Evolutionary conservation across 37 sponge, comb jelly and placozoan species (phyloP).

Genomic region (Beroe forskalii): DNA sequence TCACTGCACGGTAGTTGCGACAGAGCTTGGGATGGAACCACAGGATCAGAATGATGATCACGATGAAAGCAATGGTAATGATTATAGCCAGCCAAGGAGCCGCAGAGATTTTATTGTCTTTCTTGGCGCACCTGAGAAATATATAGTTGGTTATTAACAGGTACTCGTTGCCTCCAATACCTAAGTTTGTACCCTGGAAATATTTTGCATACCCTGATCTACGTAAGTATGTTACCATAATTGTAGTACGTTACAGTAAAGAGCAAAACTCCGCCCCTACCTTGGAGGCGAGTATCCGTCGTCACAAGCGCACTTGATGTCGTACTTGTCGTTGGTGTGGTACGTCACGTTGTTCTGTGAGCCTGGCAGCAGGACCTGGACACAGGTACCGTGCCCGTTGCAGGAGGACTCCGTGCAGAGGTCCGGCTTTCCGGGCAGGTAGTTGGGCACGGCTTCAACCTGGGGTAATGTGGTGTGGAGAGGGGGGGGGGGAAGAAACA

Average conservation of each 20-base stretch:
- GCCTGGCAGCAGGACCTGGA: neutral
- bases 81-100: neutral
- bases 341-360: too few relatives aligned
- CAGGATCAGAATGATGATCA: neutral
- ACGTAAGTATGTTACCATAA: too few relatives aligned
- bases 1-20: neutral
- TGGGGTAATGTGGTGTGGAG: too few relatives aligned
- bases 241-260: too few relatives aligned
- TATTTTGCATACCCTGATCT: too few relatives aligned
- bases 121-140: conserved; percentile 28
- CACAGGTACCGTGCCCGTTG: conserved; percentile 2
- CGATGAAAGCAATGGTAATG: neutral
- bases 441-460: neutral
- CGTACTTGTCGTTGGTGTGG: neutral
- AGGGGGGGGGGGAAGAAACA: too few relatives aligned
- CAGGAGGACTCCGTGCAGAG: neutral
- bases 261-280: too few relatives aligned
- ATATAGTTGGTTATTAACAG: too few relatives aligned
- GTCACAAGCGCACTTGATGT: neutral
- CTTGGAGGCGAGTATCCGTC: too few relatives aligned
- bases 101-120: neutral
- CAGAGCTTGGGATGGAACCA: neutral
- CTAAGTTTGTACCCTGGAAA: too few relatives aligned
- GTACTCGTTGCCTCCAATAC: too few relatives aligned
- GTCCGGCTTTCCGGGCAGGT: neutral